Base-by-base conservation (phyloP, 1,140 invertebrate genomes). In the Cydia pomonella region DNA sequence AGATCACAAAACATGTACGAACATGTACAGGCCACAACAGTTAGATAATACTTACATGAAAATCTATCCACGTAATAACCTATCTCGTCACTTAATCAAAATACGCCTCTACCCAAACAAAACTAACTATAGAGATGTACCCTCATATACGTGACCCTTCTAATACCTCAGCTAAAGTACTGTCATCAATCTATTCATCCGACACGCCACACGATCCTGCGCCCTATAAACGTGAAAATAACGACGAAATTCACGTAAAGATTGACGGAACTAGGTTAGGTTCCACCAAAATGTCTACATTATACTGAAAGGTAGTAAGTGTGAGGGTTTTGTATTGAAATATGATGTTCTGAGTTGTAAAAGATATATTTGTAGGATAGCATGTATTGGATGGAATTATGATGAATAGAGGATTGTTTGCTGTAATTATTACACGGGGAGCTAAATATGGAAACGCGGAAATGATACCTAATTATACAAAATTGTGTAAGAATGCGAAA, bases 91-190 rank as follows among this genome's bases (percentile, higher is more conserved):
- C 21, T 59, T 59, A 59, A 59, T 59, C 53, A 59, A 59, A 59
- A 59, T 23, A 59, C 53, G 53, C 53, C 16, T 53, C 41, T 44
- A 44, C 50, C 16, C 16, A 23, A 59, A 59, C 53, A 59, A 59
- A 23, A 59, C 18, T 23, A 50, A n/a, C 21, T 23, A 59, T 23
- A 59, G 21, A 21, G 18, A 59, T n/a, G 53, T 59, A 59, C 53
- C 53, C 53, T 23, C 18, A 53, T 53, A 53, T 53, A 23, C 53
- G 18, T 59, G 53, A 59, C 53, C 53, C 53, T 59, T 59, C 53
- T 59, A 59, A 59, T 59, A 59, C 53, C 53, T 59, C 53, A 23
- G 53, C 21, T 23, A 23, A 23, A 59, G 53, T 59, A 59, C 53
- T 59, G 21, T 59, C 53, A 59, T 59, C 53, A 23, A 59, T 59